These are phyloP conservation scores for Tetragonisca angustula DNA, from an alignment of 2,888 invertebrate species.

Conservation along the genomic window DNA sequence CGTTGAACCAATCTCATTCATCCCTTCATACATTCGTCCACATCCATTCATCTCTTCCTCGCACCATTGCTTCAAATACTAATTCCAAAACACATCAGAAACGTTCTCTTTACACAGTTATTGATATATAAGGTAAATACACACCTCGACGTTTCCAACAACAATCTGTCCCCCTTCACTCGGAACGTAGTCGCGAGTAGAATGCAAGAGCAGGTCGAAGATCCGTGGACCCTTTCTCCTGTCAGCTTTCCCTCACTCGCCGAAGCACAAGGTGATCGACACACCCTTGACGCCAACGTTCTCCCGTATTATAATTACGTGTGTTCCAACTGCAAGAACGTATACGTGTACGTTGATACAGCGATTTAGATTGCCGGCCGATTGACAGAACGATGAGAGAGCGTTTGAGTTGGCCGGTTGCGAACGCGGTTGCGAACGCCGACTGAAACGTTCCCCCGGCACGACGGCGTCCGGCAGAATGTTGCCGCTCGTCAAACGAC, in stretches of 20 bases:
- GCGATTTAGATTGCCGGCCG: neutral
- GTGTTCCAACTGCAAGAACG: no score
- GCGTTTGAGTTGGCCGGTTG: constrained; percentile 6
- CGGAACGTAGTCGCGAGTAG: no score
- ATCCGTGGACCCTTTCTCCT: neutral
- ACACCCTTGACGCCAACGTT: constrained; percentile 1
- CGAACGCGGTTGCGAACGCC: constrained; percentile 62
- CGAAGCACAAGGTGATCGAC: neutral
- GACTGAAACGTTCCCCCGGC: constrained; percentile 63
- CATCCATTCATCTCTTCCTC: no score
- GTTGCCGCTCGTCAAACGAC: constrained; percentile 63
- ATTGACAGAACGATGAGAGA: neutral
- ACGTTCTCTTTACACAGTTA: no score
- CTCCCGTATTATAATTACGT: no score
- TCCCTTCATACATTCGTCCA: no score
- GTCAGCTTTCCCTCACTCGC: neutral
- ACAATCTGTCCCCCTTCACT: neutral
- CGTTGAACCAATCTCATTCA: no score
- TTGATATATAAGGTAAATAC: neutral
- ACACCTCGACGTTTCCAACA: constrained; percentile 17
- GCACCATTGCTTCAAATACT: no score
- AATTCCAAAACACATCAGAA: no score
- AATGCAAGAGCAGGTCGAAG: neutral
- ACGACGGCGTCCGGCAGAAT: constrained; percentile 61
- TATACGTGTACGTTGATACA: no score